phyloP scores from a whole-genome alignment of 2,888 invertebrate species.

The Lampropteryx suffumata region DNA sequence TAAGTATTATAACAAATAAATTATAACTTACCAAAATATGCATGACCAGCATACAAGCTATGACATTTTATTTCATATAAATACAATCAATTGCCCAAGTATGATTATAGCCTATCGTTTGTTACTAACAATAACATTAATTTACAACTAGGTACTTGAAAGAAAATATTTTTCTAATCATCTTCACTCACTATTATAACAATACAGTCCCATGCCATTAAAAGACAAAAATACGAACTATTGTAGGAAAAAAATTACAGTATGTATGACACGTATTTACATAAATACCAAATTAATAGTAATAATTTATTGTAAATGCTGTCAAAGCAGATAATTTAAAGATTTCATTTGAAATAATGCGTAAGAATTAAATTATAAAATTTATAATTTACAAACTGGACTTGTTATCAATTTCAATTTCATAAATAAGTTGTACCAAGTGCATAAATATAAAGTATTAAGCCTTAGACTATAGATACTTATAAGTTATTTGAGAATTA shows the following conservation, averaged over 20 bases:
- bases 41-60: conserved; percentile 25
- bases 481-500: conserved; percentile 16
- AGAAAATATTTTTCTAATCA: conserved; percentile 27
- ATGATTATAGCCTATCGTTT: conserved; percentile 28
- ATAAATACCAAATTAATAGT: conserved; percentile 9
- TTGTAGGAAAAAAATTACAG: conserved; percentile 14
- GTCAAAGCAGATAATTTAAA: conserved; percentile 3
- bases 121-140: conserved; percentile 31
- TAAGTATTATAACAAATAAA: conserved; percentile 5
- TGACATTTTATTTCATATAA: conserved; percentile 15
- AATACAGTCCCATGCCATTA: conserved; percentile 26
- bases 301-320: conserved; percentile 11
- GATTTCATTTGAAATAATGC: not conserved
- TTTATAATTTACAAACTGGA: conserved; percentile 11
- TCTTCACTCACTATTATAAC: conserved; percentile 23
- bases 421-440: conserved; percentile 22
- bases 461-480: conserved; percentile 19
- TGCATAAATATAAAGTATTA: conserved; percentile 16
- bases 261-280: conserved; percentile 4
- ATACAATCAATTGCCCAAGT: conserved; percentile 29
- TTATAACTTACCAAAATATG: conserved; percentile 5
- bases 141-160: conserved; percentile 29
- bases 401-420: conserved; percentile 14
- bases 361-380: conserved; percentile 2
- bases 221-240: conserved; percentile 15